phyloP scores from a whole-genome alignment of 2,797 vertebrate genomes.

The Buceros bicornis region DNA sequence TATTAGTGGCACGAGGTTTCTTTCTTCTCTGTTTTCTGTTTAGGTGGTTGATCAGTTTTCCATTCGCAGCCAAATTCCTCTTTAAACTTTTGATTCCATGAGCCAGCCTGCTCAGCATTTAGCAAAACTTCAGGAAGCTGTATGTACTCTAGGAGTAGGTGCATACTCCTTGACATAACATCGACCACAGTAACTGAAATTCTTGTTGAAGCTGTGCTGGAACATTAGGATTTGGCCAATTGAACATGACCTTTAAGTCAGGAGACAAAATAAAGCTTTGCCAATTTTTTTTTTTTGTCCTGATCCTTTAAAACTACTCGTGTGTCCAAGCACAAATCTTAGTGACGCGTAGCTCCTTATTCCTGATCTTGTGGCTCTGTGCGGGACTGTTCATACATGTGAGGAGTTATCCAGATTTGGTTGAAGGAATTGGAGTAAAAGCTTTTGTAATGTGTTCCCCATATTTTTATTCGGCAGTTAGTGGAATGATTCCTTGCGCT shows the following conservation, averaged over 20 bases:
- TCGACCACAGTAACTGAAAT: neutral
- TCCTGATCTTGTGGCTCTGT: neutral
- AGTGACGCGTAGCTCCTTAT: neutral
- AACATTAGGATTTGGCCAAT: neutral
- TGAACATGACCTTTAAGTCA: neutral
- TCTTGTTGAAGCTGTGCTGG: neutral
- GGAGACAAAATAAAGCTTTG: neutral
- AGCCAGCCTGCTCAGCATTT: neutral
- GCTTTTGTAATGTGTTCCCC: neutral
- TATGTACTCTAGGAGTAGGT: neutral
- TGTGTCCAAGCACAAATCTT: neutral
- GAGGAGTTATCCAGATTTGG: neutral
- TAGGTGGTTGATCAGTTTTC: neutral
- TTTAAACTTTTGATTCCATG: neutral
- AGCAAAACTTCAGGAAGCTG: neutral
- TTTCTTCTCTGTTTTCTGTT: neutral
- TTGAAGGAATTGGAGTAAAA: neutral
- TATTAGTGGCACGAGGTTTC: neutral
- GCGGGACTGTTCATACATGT: accelerated
- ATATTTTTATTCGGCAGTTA: neutral
- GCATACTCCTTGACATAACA: neutral
- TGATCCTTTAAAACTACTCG: neutral
- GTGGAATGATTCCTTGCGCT: neutral
- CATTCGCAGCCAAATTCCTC: neutral
- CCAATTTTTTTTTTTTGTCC: neutral